Evolutionary conservation across 1,140 invertebrate genomes (phyloP), one percentile per base, ranked within the genome.

Genomic region (Cherax destructor): DNA sequence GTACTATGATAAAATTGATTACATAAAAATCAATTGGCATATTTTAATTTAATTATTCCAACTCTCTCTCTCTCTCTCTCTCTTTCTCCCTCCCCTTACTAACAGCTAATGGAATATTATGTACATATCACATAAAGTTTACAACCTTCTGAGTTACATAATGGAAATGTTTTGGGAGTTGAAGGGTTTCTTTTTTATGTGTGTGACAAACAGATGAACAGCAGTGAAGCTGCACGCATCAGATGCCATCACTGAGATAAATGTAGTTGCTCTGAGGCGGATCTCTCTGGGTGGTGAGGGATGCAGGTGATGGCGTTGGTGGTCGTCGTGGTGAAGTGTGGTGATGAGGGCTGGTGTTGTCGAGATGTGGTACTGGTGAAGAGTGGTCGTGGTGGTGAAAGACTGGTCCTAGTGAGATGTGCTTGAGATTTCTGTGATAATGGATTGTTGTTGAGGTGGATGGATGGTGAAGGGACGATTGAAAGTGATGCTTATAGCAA

Each of bases 121-220:
- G 13, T 65, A 65, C 13, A 21, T 1, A 6, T 65, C 13, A 21
- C 13, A 6, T 65, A 21, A 65, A 65, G 61, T 65, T 65, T 65
- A 65, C 13, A 18, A 5, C 21, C 61, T 16, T 65, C 77, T 49
- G 11, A 21, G 11, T 21, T 74, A 83, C 49, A 83, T 83, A 7
- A 56, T 56, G 74, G 79, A 87, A 87, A 77, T 49, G 79, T 87
- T 77, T 18, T 56, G 85, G 79, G 72, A 79, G 85, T 87, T 21
- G 85, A 77, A 59, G 50, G 76, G 30, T 74, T 30, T 61, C 76
- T 41, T 87, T 87, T 87, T 87, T 85, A 41, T 30, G 21, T 30
- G 24, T 61, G 74, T 87, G 76, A 87, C 52, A 79, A 52, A 24
- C 52, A 79, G 85, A 79, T 79, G 85, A 41, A 61, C 74, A 56